Conservation (phyloP, 2,888 invertebrate species). For the Cosmopolites sordidus region DNA sequence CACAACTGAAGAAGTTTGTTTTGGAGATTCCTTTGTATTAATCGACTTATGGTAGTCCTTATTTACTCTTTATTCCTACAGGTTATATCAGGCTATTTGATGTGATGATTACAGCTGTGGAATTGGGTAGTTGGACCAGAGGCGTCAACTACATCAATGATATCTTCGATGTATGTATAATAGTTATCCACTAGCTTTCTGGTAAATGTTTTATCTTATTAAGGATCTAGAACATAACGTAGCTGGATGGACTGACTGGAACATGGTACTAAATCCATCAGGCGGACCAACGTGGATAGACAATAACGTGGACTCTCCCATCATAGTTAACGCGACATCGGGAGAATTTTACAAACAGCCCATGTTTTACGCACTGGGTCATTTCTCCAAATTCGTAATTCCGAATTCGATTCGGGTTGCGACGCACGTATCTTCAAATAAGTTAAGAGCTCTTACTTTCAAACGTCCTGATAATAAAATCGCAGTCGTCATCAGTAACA, state of each 20-base stretch:
- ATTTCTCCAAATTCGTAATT: slow-evolving; percentile 62
- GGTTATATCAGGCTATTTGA: neutral
- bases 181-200: no score
- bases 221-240: slow-evolving; percentile 4
- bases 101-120: slow-evolving; percentile 4
- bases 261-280: neutral
- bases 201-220: neutral
- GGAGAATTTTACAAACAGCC: slow-evolving; percentile 84
- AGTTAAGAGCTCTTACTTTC: slow-evolving; percentile 47
- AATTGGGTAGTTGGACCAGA: slow-evolving; percentile 26
- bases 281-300: neutral
- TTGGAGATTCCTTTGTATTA: no score
- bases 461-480: slow-evolving; percentile 51
- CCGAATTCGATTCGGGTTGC: slow-evolving; percentile 53
- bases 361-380: slow-evolving; percentile 77
- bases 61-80: no score
- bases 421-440: slow-evolving; percentile 1
- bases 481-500: slow-evolving; percentile 53
- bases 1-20: no score
- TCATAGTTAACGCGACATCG: slow-evolving; percentile 56
- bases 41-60: no score
- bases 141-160: slow-evolving; percentile 17
- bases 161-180: slow-evolving; percentile 20
- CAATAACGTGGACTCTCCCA: slow-evolving; percentile 32
- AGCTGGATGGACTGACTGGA: slow-evolving; percentile 1